These are phyloP conservation scores for Pollenia labialis DNA, from an alignment of 2,888 invertebrate species.

Conservation along the genomic window DNA sequence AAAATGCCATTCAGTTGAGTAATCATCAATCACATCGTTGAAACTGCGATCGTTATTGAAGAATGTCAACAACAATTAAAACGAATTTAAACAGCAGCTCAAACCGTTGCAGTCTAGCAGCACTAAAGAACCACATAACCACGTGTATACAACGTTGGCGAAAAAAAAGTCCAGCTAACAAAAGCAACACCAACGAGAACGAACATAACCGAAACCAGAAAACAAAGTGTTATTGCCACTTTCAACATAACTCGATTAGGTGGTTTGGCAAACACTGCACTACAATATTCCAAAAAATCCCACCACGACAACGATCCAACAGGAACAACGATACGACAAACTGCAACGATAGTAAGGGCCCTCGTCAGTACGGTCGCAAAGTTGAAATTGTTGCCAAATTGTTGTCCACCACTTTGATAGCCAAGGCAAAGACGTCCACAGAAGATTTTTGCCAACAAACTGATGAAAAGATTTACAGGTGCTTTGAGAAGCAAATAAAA, in stretches of 20 bases:
- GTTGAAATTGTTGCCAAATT: constrained; percentile 77
- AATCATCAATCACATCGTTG: constrained; percentile 36
- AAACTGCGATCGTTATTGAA: constrained; percentile 27
- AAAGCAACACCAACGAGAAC: constrained; percentile 46
- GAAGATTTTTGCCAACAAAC: constrained; percentile 28
- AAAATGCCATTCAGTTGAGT: constrained; percentile 61
- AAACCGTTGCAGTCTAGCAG: constrained; percentile 77
- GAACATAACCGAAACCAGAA: constrained; percentile 48
- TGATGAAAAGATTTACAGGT: constrained; percentile 6
- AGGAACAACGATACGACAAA: constrained; percentile 25
- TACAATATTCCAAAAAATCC: constrained; percentile 73
- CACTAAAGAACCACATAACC: constrained; percentile 78
- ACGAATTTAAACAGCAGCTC: constrained; percentile 80
- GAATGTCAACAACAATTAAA: constrained; percentile 75
- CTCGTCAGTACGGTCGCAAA: constrained; percentile 64
- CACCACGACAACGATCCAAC: constrained; percentile 42
- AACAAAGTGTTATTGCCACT: constrained; percentile 42
- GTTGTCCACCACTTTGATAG: constrained; percentile 78
- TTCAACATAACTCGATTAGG: constrained; percentile 26
- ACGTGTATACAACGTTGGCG: constrained; percentile 80
- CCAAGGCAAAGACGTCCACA: constrained; percentile 19
- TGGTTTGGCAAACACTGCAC: constrained; percentile 33
- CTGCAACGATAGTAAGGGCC: constrained; percentile 47
- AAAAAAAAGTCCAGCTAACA: constrained; percentile 54
- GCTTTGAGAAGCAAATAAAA: constrained; percentile 35